Evolutionary conservation across 2,113 vertebrate species (phyloP), one percentile per base, ranked within the genome.

Genomic region (Sporophila hypoxantha): DNA sequence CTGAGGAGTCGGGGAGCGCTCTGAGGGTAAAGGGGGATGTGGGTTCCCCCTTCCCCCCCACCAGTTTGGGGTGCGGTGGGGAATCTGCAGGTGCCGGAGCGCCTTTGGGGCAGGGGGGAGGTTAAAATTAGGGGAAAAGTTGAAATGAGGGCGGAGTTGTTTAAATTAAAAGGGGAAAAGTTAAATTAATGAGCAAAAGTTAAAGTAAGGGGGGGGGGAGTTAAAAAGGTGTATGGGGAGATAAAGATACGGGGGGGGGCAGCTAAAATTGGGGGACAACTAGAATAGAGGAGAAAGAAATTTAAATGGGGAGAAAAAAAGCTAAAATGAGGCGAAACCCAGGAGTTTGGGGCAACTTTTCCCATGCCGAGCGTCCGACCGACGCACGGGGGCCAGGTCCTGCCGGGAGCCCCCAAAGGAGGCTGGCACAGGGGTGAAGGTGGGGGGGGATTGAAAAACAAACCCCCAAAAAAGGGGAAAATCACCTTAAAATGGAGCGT

Each of bases 261-360:
- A 34, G 26, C 2, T 46, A 18, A 82, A 73, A 67, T 14, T 5
- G 8, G 4, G 17, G 6, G 4, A 10, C 14, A 39, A 15, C 7
- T 32, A 9, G 34, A 78, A 27, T 6, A 56, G 26, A 42, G 26
- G 12, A 71, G 42, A 41, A 50, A 25, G 25, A 30, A 20, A 0
- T 1, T 34, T 44, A 59, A 57, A 34, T 7, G 0, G 3, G 10
- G 39, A 36, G 17, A 0, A 4, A 27, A 46, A n/a, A 74, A 12
- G 14, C 3, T 59, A 4, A 59, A 75, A 36, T 23, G 6, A 8
- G 34, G 6, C 2, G 6, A 42, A 73, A 84, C 1, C 1, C 5
- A 6, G 18, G 49, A 64, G 17, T 32, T 65, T 57, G 2, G 22
- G 42, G n/a, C 22, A 36, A 60, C 14, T 88, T 74, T 65, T 65